These are phyloP conservation scores for Phthorimaea operculella DNA, from an alignment of 1,140 invertebrate species.

Conservation along the genomic window DNA sequence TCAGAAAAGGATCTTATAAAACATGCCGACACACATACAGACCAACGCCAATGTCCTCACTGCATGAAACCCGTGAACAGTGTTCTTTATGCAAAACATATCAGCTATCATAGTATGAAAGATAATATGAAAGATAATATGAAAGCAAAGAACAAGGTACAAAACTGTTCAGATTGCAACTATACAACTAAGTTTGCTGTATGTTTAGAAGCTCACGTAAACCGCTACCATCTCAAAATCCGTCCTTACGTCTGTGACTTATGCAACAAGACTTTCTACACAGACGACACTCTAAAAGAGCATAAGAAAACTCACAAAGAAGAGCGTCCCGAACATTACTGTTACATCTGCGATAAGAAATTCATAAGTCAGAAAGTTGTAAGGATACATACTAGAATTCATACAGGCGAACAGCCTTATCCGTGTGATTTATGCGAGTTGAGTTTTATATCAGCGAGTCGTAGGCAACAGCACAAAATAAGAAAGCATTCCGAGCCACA, in stretches of 20 bases:
- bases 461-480: conserved; percentile 26
- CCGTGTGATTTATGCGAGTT: conserved; percentile 28
- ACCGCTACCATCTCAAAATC: conserved; percentile 28
- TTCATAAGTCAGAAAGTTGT: background rate
- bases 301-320: background rate
- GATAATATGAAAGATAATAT: too few relatives aligned
- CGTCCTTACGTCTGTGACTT: conserved; percentile 27
- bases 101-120: too few relatives aligned
- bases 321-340: background rate
- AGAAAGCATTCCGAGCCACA: conserved; percentile 26
- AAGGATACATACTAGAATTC: conserved; percentile 25
- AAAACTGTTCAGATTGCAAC: background rate
- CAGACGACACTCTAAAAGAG: background rate
- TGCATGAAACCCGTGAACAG: background rate
- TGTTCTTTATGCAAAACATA: background rate
- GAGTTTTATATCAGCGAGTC: conserved; percentile 32
- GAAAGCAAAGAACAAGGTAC: background rate
- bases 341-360: background rate
- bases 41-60: background rate
- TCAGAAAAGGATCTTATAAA: background rate
- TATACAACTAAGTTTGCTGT: background rate
- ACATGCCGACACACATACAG: background rate
- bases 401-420: conserved; percentile 29
- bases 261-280: conserved; percentile 23
- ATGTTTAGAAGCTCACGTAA: conserved; percentile 26